Evolutionary conservation across 64 coral and sea anemone species (phyloP), one percentile per base, ranked within the genome.

Genomic region (Pocillopora verrucosa): DNA sequence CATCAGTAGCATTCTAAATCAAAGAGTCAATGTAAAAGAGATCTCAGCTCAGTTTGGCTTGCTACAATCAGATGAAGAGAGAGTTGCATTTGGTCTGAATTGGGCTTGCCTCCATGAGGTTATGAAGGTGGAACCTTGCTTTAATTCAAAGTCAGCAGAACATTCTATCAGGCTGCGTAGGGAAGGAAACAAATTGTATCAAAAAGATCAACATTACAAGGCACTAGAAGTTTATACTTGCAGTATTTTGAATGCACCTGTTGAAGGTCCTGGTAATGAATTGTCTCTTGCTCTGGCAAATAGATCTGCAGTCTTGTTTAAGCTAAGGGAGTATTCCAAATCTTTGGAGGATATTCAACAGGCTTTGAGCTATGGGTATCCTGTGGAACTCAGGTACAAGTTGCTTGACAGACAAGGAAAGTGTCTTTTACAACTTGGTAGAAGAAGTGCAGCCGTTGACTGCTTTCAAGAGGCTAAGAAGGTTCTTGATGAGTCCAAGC

Each of bases 201-300:
- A 95, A 25, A 92, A 90, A 34, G 93, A 93, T 38, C n/a, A 75
- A 60, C 88, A 87, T 63, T 19, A 15, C 14, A 58, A 95, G 90
- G 90, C 96, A 64, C 61, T 98, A 65, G 30, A 56, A 17, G 51
- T 89, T 24, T 98, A 98, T 65, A 92, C 87, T 16, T 70, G 87
- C 17, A 95, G 93, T 70, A 73, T 98, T 45, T 64, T 95, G 12
- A 83, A 89, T 67, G 96, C 93, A 38, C 90, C 93, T 5, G 26
- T 65, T 22, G 30, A 58, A 3, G 62, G 74, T 51, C 81, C 87
- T 13, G 87, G 88, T 56, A 89, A 75, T 34, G 90, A 92, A 76
- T 70, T 92, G 16, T 74, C 96, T 25, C 83, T 98, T 79, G 96
- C 93, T 38, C 82, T 92, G 87, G 96, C 96, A 35, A 98, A 98